Evolutionary conservation across 2,113 vertebrate species (phyloP), one percentile per base, ranked within the genome.

Genomic region (Alethe castanea): DNA sequence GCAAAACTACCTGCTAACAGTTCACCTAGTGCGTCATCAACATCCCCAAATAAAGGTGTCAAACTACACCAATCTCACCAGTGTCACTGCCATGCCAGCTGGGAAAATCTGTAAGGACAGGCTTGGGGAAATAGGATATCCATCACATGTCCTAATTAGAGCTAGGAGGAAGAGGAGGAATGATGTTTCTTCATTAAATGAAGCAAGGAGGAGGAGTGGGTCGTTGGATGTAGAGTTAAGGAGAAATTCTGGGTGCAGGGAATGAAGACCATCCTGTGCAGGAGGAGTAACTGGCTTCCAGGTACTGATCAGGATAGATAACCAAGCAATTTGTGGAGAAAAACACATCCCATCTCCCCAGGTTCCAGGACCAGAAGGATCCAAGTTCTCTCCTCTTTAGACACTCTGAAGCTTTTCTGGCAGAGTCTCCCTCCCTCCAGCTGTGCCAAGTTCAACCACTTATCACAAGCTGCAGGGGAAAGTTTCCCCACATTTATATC

Each of bases 401-500:
- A 86, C 60, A 54, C 31, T 77, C 38, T 77, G 86, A 88, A 95
- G 67, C 44, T 88, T 88, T 92, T 48, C 80, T 95, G 95, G 94
- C 94, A 96, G 72, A 29, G 71, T 48, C 61, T 62, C 52, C n/a
- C 79, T 86, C 71, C 60, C 15, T 1, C 66, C 7, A 4, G 24
- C 52, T 81, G 87, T 93, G 95, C 95, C 94, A 96, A 88, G 82
- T 93, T 88, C 92, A 95, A 53, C 82, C 82, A 65, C 90, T 95
- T 92, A 97, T 94, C 96, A 71, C 71, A 86, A 70, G 66, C 88
- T 92, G 90, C 87, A 95, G 88, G 82, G 82, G 67, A 89, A 94
- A 86, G 67, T 95, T 96, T 95, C 95, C 94, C 82, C 90, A 96
- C 86, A 71, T 93, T 95, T 83, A n/a, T 81, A 77, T 93, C 91